Base-by-base conservation (phyloP, 1,140 invertebrate genomes). In the Zaprionus africanus region DNA sequence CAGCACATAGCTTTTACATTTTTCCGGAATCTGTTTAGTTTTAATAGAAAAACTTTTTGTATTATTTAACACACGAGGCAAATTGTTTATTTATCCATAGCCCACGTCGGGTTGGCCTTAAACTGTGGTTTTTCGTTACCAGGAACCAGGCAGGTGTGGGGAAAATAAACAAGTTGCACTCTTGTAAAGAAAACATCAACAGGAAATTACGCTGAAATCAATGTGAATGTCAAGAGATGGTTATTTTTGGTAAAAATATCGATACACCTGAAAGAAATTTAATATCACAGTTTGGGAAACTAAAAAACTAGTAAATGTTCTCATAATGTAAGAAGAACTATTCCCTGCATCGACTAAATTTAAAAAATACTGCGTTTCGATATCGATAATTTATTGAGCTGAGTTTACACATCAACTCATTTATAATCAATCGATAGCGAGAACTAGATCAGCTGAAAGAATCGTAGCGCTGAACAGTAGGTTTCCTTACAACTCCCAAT, bases 41-140 rank as follows among this genome's bases (percentile, higher is more conserved):
- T 64, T 51, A 31, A 51, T 68, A 17, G 41, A 22, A 38, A 53
- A 60, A 11, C 65, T 58, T 36, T 1, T 15, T 13, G n/a, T 46
- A 60, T 54, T 41, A 41, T 24, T 53, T 62, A 43, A 22, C 11
- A 24, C 22, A 49, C 4, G 28, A 26, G 13, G 15, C 2, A 38
- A 12, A 22, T 71, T 86, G 70, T 83, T 87, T 87, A 87, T 86
- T 86, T 86, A 59, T 54, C 22, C 51, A 57, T 57, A 19, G 61
- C 46, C 51, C 66, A 70, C 49, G 49, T 31, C 26, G 34, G 15
- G 5, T 66, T 17, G 34, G n/a, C 15, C 60, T 69, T 63, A 54
- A 61, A 66, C 70, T 66, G 51, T 74, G 46, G 13, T 36, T 70
- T 70, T 65, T 49, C 34, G 85, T 76, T 79, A 60, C 62, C 65